phyloP scores from a whole-genome alignment of 2,888 invertebrate genomes.

The Conistra vaccinii region DNA sequence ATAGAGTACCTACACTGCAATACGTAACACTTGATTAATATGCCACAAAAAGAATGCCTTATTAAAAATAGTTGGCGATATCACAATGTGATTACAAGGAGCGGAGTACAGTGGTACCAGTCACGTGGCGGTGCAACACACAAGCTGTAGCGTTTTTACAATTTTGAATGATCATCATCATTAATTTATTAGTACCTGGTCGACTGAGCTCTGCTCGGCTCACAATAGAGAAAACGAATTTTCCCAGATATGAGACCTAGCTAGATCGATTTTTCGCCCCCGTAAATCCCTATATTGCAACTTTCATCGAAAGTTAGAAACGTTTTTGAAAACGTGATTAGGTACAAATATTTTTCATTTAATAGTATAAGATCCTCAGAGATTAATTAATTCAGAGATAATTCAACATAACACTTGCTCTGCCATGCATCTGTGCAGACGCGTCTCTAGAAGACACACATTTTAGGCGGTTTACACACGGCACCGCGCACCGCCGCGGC shows the following conservation, averaged over 20 bases:
- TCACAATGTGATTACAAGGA: constrained; percentile 60
- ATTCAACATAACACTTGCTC: background rate
- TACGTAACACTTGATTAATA: constrained; percentile 71
- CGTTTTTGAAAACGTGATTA: no score
- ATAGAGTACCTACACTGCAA: constrained; percentile 49
- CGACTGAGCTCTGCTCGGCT: no score
- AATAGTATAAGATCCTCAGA: background rate
- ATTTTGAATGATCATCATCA: background rate
- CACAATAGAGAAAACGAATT: no score
- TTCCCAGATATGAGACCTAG: no score
- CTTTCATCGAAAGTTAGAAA: no score
- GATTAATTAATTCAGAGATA: background rate
- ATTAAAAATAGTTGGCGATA: constrained; percentile 66
- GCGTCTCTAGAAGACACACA: background rate
- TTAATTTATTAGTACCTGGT: no score
- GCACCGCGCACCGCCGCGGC: no score
- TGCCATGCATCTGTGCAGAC: background rate
- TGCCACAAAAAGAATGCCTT: constrained; percentile 67
- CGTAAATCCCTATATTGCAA: no score
- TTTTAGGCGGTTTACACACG: no score
- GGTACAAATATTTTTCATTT: no score
- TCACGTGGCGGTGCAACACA: constrained; percentile 47
- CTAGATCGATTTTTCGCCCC: no score
- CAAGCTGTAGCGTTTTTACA: constrained; percentile 43
- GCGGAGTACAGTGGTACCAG: constrained; percentile 68